Conservation (phyloP, 2,888 invertebrate genomes). For the Epiblema foenella region DNA sequence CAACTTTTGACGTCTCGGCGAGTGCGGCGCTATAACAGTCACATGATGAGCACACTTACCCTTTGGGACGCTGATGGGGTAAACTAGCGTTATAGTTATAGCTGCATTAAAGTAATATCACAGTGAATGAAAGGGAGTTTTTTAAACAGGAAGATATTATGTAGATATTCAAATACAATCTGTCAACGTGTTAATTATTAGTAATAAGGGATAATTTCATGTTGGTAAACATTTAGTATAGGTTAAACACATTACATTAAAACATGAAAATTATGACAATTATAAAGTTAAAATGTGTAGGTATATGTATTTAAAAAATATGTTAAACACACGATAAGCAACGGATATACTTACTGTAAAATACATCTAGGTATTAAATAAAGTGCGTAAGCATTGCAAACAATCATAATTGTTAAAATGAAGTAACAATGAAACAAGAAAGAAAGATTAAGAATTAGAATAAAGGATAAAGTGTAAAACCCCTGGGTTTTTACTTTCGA, state of each 20-base stretch:
- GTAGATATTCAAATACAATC: constrained; percentile 5
- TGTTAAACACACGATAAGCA: constrained; percentile 53
- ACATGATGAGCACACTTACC: constrained; percentile 70
- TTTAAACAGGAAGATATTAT: not conserved
- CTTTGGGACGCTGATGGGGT: constrained; percentile 15
- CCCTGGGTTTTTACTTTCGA: constrained; percentile 29
- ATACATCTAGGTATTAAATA: constrained; percentile 55
- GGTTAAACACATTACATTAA: not conserved
- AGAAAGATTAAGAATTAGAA: constrained; percentile 51
- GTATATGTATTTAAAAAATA: constrained; percentile 21
- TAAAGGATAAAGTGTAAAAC: constrained; percentile 47
- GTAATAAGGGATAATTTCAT: constrained; percentile 5
- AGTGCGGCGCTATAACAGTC: constrained; percentile 94
- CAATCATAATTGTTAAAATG: constrained; percentile 51
- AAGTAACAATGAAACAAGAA: constrained; percentile 52
- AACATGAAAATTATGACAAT: constrained; percentile 36
- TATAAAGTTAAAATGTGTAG: constrained; percentile 31
- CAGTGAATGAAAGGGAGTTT: constrained; percentile 19
- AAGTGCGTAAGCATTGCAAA: constrained; percentile 79
- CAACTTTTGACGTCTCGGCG: constrained; percentile 97
- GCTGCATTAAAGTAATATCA: constrained; percentile 1
- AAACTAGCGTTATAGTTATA: constrained; percentile 30
- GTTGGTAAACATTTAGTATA: not conserved
- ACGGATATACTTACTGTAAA: constrained; percentile 55
- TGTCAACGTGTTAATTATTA: constrained; percentile 4